These are phyloP conservation scores for Dioctria rufipes DNA, from an alignment of 2,888 invertebrate genomes.

Conservation along the genomic window DNA sequence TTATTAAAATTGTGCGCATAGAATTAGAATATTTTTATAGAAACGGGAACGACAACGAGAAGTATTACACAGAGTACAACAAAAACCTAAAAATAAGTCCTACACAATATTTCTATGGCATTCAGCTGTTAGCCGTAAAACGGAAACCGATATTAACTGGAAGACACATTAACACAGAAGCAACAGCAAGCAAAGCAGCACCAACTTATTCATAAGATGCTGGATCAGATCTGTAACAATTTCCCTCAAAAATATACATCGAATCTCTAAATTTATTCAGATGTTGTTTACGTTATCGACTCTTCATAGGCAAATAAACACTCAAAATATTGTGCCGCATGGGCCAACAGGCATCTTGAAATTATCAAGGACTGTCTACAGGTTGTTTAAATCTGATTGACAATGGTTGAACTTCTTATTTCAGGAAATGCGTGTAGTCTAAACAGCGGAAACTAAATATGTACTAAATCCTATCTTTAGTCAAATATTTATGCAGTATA, in stretches of 20 bases:
- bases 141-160: conserved; percentile 26
- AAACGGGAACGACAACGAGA: conserved; percentile 6
- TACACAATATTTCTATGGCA: background rate
- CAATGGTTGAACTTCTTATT: background rate
- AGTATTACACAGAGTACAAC: background rate
- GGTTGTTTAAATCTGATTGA: conserved; percentile 40
- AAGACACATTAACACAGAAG: conserved; percentile 21
- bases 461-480: background rate
- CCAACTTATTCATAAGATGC: no score
- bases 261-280: conserved; percentile 1
- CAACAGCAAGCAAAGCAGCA: background rate
- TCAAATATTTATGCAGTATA: no score
- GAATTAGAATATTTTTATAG: conserved; percentile 3
- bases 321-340: conserved; percentile 9
- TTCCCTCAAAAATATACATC: conserved; percentile 4
- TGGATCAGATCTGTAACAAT: background rate
- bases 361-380: conserved; percentile 38
- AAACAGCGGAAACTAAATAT: conserved; percentile 10
- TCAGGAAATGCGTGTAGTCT: background rate
- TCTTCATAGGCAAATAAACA: conserved; percentile 40
- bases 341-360: conserved; percentile 19
- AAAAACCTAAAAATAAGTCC: conserved; percentile 23
- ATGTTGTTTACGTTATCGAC: conserved; percentile 31
- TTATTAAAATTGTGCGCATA: conserved; percentile 5
- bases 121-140: background rate